phyloP scores from a whole-genome alignment of 2,113 vertebrate species.

The Nerophis lumbriciformis region DNA sequence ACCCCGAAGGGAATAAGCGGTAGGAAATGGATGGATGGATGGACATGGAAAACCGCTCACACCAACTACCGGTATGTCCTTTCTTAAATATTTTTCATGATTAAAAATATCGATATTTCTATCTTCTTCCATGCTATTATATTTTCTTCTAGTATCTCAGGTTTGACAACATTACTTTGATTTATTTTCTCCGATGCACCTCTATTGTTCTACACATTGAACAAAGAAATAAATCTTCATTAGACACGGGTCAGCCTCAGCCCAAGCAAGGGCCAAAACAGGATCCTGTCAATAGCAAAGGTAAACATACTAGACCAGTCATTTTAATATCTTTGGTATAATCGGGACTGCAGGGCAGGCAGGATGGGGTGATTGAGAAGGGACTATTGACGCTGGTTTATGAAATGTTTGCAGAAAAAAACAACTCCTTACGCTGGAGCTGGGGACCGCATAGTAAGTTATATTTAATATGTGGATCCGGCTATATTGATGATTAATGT shows the following conservation, averaged over 20 bases:
- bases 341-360: conserved; percentile 11
- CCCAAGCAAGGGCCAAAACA: conserved; percentile 39
- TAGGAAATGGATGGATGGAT: too few species aligned
- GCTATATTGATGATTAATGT: conserved; percentile 9
- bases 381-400: conserved; percentile 18
- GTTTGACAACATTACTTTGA: conserved; percentile 21
- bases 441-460: too few species aligned
- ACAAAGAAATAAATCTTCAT: conserved; percentile 55
- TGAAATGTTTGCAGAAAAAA: conserved; percentile 35
- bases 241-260: conserved; percentile 46
- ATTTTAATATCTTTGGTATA: conserved; percentile 51
- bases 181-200: conserved; percentile 42
- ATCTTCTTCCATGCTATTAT: background rate
- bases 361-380: conserved; percentile 31
- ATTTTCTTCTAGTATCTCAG: conserved; percentile 1
- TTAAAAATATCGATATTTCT: background rate
- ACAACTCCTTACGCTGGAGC: background rate
- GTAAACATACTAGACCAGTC: conserved; percentile 33
- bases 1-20: too few species aligned
- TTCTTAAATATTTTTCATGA: background rate
- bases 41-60: too few species aligned
- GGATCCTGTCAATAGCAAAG: conserved; percentile 35
- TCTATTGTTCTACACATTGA: conserved; percentile 39
- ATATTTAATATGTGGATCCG: conserved; percentile 3
- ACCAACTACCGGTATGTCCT: background rate